Percentiles rank a stretch among this genome's conserved stretches.
These are phyloP conservation scores for Embidobia sp. DNA, from an alignment of 2,888 invertebrate species.

Conservation along the genomic window DNA sequence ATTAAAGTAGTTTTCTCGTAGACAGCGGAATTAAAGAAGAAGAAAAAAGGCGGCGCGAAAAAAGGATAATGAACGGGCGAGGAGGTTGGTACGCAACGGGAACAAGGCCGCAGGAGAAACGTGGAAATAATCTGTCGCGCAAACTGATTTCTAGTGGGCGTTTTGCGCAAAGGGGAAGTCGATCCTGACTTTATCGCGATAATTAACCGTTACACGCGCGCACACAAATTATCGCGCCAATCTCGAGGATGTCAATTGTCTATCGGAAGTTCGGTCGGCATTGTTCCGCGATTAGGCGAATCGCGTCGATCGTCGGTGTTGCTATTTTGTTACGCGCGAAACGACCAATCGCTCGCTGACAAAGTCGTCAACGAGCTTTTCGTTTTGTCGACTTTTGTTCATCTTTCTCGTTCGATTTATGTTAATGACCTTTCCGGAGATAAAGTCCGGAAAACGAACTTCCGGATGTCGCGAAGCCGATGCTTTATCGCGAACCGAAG, in stretches of 20 bases:
- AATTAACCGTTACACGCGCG: constrained; percentile 54
- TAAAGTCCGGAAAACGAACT: constrained; percentile 9
- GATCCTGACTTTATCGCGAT: constrained; percentile 45
- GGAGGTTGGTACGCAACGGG: constrained; percentile 44
- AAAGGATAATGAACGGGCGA: constrained; percentile 5
- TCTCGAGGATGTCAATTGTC: constrained; percentile 54
- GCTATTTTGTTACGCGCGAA: no score
- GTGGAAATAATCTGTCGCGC: constrained; percentile 60
- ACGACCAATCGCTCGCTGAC: no score
- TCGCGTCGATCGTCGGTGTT: no score
- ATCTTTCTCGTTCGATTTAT: constrained; percentile 1
- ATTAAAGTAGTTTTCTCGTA: neutral
- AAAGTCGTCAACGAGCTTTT: no score
- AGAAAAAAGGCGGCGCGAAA: no score
- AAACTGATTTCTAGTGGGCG: constrained; percentile 48
- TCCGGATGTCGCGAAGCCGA: constrained; percentile 11
- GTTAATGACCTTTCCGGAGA: constrained; percentile 14
- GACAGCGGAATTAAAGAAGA: neutral
- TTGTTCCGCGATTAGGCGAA: constrained; percentile 28
- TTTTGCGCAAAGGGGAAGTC: constrained; percentile 49
- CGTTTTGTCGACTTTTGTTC: neutral
- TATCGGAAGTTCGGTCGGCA: constrained; percentile 24
- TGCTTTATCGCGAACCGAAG: neutral
- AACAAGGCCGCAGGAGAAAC: constrained; percentile 59
- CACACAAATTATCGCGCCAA: constrained; percentile 40